Evolutionary conservation across 2,888 invertebrate genomes (phyloP), one percentile per base, ranked within the genome.

Genomic region (Apamea epomidion): DNA sequence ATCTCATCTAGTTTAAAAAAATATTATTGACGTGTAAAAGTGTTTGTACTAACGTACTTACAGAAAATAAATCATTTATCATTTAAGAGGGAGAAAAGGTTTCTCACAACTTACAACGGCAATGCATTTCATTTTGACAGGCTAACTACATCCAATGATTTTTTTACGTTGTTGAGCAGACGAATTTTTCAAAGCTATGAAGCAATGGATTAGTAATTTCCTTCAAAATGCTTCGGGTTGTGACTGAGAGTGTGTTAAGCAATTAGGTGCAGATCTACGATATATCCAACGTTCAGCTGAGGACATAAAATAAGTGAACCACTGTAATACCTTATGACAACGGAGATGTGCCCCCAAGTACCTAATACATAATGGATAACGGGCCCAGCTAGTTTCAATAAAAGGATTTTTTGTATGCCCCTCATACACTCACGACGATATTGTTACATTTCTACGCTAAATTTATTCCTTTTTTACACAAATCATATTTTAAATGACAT

Each of bases 331-430:
- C 93, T 92, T 84, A 60, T 37, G 68, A 87, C 87, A 94, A 93
- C 92, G 95, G 93, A 91, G 69, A 93, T 91, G 76, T 32, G 32
- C 67, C 81, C 88, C 86, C 91, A 87, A 92, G 92, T 90, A 90
- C 90, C 94, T 96, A 94, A 96, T 97, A 95, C 97, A 97, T 97
- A 94, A 97, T 97, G 96, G 94, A 96, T 96, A 95, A 93, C 94
- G 93, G 93, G 92, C 93, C 83, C 91, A 92, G 91, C 95, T 96
- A 96, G 96, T 96, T 96, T 96, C 96, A 96, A 96, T 97, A 96
- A 96, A 96, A 96, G 94, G 94, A 96, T 96, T 97, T 96, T 96
- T 97, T 95, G 94, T 94, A 94, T 94, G 92, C 94, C 91, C 91
- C 88, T 91, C 79, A 58, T 91, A 88, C 90, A 91, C 93, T 92